These are phyloP conservation scores for Leptothorax acervorum DNA, from an alignment of 2,888 invertebrate genomes.

Conservation along the genomic window DNA sequence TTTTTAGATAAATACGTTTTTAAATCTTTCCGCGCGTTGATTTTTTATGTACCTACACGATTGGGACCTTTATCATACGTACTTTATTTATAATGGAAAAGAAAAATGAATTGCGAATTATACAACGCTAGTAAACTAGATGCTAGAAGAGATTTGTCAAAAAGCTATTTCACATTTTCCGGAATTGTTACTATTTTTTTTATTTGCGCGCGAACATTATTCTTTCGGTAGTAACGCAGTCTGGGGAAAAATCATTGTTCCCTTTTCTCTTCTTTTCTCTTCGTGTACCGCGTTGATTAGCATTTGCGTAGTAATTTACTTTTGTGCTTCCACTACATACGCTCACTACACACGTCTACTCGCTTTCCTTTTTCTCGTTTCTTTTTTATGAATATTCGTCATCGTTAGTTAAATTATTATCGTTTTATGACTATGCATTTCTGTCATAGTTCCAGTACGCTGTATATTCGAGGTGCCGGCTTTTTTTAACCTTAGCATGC, in stretches of 20 bases:
- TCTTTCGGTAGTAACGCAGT: conserved; percentile 36
- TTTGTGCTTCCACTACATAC: conserved; percentile 38
- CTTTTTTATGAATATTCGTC: conserved; percentile 33
- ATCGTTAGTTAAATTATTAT: conserved; percentile 46
- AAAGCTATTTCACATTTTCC: conserved; percentile 41
- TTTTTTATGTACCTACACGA: neutral
- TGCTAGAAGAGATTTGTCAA: conserved; percentile 25
- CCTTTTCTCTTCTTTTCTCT: conserved; percentile 27
- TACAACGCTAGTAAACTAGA: conserved; percentile 17
- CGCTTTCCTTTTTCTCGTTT: conserved; percentile 22
- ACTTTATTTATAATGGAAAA: neutral
- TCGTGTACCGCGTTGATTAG: conserved; percentile 46
- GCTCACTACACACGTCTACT: conserved; percentile 22
- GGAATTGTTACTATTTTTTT: conserved; percentile 28
- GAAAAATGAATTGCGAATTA: conserved; percentile 6
- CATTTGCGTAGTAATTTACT: conserved; percentile 53
- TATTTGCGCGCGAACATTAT: conserved; percentile 40
- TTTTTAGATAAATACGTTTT: neutral
- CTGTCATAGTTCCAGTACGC: neutral
- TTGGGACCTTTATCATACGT: neutral
- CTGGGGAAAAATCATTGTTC: conserved; percentile 34
- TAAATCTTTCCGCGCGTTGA: neutral
- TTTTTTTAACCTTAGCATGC: conserved; percentile 2
- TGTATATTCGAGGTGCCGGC: neutral
- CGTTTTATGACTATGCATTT: conserved; percentile 23